Evolutionary conservation across 2,888 invertebrate species (phyloP).

Genomic region (Liodrosophila aerea): DNA sequence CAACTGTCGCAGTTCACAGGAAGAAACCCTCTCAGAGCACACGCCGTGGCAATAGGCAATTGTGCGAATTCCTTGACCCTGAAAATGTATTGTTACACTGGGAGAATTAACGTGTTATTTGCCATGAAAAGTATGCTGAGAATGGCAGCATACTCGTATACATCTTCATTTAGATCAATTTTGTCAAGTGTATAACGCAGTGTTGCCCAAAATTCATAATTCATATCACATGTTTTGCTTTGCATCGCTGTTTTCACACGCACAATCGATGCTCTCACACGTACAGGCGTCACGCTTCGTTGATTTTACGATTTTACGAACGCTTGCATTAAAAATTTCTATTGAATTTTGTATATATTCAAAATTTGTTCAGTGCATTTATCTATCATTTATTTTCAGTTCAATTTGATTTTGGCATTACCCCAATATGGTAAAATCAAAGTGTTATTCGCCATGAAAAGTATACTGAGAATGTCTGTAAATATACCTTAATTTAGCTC

Average conservation of each 20-base stretch:
- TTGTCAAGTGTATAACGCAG: not conserved
- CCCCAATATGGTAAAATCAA: slow-evolving; percentile 19
- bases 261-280: too few species aligned
- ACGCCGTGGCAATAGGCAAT: slow-evolving; percentile 27
- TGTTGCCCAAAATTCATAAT: too few species aligned
- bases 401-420: slow-evolving; percentile 44
- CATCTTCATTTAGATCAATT: too few species aligned
- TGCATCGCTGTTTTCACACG: too few species aligned
- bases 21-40: slow-evolving; percentile 12
- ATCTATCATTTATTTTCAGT: slow-evolving; percentile 40
- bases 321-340: not conserved
- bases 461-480: too few species aligned
- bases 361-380: slow-evolving; percentile 4
- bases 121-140: too few species aligned
- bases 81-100: slow-evolving; percentile 23
- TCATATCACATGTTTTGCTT: too few species aligned
- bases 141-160: too few species aligned
- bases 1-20: slow-evolving; percentile 47
- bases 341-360: not conserved
- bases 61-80: slow-evolving; percentile 43
- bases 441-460: not conserved
- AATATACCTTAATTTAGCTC: too few species aligned
- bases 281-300: too few species aligned
- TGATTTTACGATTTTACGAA: too few species aligned
- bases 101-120: not conserved